These are phyloP conservation scores for Butorides virescens DNA, from an alignment of 2,113 vertebrate species.

Conservation along the genomic window DNA sequence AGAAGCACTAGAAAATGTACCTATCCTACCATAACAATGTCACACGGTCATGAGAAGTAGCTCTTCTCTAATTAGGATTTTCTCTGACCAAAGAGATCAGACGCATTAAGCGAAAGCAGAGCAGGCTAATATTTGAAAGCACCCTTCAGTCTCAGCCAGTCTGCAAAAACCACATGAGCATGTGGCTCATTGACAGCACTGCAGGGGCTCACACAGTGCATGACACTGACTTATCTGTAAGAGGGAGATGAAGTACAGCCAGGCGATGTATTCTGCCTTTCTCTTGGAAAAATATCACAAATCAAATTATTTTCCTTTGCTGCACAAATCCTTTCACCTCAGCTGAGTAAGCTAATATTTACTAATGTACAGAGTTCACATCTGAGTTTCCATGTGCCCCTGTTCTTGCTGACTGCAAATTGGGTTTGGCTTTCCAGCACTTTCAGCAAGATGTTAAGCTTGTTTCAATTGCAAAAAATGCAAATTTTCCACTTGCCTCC, in stretches of 20 bases:
- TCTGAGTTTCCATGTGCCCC: neutral
- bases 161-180: neutral
- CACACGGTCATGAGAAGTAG: neutral
- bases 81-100: neutral
- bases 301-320: neutral
- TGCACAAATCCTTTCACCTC: neutral
- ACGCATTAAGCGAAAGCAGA: neutral
- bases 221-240: neutral
- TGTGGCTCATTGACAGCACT: neutral
- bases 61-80: neutral
- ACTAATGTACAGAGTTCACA: neutral
- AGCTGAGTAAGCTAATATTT: neutral
- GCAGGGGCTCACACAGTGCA: neutral
- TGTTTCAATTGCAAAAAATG: neutral
- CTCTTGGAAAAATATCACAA: neutral
- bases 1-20: neutral
- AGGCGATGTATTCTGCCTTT: neutral
- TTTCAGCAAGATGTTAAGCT: neutral
- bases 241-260: neutral
- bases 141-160: neutral
- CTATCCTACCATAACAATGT: neutral
- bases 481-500: neutral
- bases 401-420: neutral
- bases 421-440: neutral
- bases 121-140: neutral